Evolutionary conservation across 2,888 invertebrate species (phyloP).

Genomic region (Oxytorus armatus): DNA sequence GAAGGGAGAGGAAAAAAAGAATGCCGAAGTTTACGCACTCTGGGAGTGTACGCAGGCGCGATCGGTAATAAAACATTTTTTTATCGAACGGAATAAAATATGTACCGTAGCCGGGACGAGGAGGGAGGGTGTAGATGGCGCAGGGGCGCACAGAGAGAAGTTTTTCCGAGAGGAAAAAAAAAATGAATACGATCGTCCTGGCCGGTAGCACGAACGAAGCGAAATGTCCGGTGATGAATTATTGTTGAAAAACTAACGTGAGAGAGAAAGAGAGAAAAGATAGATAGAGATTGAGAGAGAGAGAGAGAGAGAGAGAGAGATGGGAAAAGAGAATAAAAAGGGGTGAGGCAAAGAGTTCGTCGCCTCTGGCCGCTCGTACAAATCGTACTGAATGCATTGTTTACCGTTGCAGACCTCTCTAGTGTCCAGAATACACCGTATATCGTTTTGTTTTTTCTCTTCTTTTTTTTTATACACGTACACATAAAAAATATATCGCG

Average conservation of each 20-base stretch:
- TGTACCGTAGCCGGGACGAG: constrained; percentile 17
- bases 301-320: not conserved
- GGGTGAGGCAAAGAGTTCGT: constrained; percentile 49
- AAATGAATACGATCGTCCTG: constrained; percentile 38
- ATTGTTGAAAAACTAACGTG: constrained; percentile 66
- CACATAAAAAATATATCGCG: not conserved
- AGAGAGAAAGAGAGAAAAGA: constrained; percentile 9
- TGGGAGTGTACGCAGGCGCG: constrained; percentile 19
- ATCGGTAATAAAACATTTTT: constrained; percentile 56
- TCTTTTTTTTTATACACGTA: constrained; percentile 6
- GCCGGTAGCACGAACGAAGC: constrained; percentile 60
- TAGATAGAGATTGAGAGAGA: constrained; percentile 30
- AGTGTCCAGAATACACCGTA: not conserved
- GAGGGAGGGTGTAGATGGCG: constrained; percentile 3
- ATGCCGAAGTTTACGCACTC: not conserved
- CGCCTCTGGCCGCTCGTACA: constrained; percentile 54
- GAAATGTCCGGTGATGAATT: constrained; percentile 71
- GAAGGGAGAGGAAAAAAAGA: constrained; percentile 8
- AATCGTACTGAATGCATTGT: constrained; percentile 68
- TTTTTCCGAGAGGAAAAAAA: constrained; percentile 37
- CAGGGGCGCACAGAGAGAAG: not conserved
- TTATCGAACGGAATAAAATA: constrained; percentile 57
- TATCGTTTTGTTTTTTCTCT: too few species aligned
- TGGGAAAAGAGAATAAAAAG: constrained; percentile 13
- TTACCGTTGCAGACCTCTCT: constrained; percentile 52